Conservation (phyloP, 1,140 invertebrate species). For the Myzus persicae region DNA sequence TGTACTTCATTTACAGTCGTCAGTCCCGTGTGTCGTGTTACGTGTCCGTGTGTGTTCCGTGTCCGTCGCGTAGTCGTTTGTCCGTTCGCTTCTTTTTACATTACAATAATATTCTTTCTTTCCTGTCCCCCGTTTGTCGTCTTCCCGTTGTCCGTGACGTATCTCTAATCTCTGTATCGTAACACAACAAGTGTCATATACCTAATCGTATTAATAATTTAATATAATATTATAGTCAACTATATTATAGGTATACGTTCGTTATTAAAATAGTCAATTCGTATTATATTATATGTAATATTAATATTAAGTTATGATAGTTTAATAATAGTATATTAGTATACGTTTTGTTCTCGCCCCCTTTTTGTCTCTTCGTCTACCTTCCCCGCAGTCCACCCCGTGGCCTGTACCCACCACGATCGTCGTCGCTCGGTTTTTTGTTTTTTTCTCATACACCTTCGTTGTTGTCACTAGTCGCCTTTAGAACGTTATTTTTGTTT, state of each 20-base stretch:
- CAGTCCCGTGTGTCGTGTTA: constrained; percentile 41
- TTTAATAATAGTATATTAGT: neutral
- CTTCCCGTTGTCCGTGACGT: neutral
- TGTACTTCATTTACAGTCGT: constrained; percentile 26
- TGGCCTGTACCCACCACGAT: neutral
- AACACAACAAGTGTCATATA: neutral
- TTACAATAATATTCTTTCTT: neutral
- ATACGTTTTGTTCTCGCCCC: neutral
- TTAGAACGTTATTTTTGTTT: neutral
- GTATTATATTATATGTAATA: neutral
- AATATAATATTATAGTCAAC: neutral
- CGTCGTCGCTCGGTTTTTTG: too few species aligned
- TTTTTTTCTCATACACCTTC: neutral
- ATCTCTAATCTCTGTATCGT: neutral
- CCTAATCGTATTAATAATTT: constrained; percentile 2
- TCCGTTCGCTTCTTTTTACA: neutral
- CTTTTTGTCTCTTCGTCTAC: neutral
- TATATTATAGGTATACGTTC: neutral
- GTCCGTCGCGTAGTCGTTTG: constrained; percentile 26
- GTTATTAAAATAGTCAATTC: too few species aligned
- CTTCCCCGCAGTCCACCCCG: neutral
- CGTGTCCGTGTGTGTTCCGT: constrained; percentile 43
- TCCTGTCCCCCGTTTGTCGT: too few species aligned
- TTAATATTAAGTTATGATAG: neutral
- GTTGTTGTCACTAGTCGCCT: too few species aligned